These are phyloP conservation scores for Scolanthus callimorphus DNA, from an alignment of 92 coral and sea anemone genomes.

Conservation along the genomic window DNA sequence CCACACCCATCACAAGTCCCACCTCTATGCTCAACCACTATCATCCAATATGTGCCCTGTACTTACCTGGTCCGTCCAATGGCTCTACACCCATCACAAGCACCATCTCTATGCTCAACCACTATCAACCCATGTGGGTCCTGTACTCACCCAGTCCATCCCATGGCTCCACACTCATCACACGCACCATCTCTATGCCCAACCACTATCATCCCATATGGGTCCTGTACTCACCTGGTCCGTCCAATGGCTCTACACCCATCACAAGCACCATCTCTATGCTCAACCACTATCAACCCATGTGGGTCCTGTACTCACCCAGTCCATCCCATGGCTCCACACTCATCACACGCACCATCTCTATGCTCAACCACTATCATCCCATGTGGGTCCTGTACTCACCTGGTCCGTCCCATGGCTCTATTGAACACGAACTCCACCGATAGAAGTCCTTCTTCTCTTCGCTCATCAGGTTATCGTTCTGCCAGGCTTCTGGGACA, in stretches of 20 bases:
- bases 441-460: slow-evolving; percentile 84
- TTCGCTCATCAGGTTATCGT: slow-evolving; percentile 64
- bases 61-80: background rate
- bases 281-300: background rate
- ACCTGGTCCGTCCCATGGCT: slow-evolving; percentile 99
- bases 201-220: background rate
- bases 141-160: background rate
- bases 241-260: no score
- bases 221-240: background rate
- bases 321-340: background rate
- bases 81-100: no score
- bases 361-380: background rate
- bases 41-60: no score
- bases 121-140: background rate
- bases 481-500: slow-evolving; percentile 99
- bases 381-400: background rate
- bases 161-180: background rate
- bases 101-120: no score
- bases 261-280: no score
- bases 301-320: background rate
- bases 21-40: no score
- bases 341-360: no score
- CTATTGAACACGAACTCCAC: slow-evolving; percentile 93
- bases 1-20: no score
- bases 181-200: background rate